Conservation (phyloP, 2,888 invertebrate species). For the Reticulitermes lucifugus region DNA sequence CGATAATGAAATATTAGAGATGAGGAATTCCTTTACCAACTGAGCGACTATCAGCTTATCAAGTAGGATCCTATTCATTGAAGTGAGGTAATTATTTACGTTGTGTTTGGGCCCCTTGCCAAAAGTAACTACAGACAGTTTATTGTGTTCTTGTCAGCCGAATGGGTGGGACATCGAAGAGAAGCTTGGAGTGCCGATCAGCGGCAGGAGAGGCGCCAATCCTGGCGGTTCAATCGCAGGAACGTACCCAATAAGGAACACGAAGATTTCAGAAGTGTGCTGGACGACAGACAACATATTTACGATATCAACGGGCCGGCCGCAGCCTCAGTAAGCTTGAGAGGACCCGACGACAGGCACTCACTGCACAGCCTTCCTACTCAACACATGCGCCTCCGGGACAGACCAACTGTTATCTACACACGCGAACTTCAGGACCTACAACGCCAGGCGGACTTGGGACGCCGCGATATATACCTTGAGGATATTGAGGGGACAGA, state of each 20-base stretch:
- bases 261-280: conserved; percentile 22
- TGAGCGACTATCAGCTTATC: no score
- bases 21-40: no score
- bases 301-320: conserved; percentile 27
- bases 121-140: no score
- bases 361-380: conserved; percentile 47
- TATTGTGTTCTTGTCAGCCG: conserved; percentile 63
- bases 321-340: conserved; percentile 39
- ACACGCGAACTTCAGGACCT: conserved; percentile 52
- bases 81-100: no score
- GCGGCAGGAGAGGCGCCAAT: conserved; percentile 64
- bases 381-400: conserved; percentile 61
- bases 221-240: conserved; percentile 79
- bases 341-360: conserved; percentile 35
- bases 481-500: conserved; percentile 69
- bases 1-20: no score
- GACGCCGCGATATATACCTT: conserved; percentile 67
- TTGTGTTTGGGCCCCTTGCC: no score
- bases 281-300: conserved; percentile 20
- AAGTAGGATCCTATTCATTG: no score
- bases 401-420: conserved; percentile 63
- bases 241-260: conserved; percentile 59
- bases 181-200: conserved; percentile 91
- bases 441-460: conserved; percentile 20
- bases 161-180: conserved; percentile 73